A percentile compares a stretch with the other conserved stretches of the same genome.
phyloP scores from a whole-genome alignment of 2,888 invertebrate genomes.

The Netelia melanura region DNA sequence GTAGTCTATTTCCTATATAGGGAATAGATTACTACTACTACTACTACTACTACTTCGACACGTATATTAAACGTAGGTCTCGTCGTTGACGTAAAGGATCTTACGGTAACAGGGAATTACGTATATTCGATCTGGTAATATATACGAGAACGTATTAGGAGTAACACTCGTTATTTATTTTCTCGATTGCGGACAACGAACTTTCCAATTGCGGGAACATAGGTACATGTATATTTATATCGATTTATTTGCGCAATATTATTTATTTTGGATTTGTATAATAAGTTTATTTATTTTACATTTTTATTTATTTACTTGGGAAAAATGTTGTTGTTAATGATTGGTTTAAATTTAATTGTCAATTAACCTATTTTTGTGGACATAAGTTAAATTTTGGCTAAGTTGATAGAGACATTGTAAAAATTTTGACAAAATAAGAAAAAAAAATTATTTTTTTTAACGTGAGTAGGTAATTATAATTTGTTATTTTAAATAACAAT shows the following conservation, averaged over 20 bases:
- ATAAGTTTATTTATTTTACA: too few relatives aligned
- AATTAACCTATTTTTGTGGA: too few relatives aligned
- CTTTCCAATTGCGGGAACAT: slow-evolving; percentile 31
- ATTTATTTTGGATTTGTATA: too few relatives aligned
- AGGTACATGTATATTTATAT: neutral
- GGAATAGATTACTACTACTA: neutral
- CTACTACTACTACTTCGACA: neutral
- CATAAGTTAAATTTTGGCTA: too few relatives aligned
- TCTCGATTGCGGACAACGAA: slow-evolving; percentile 10
- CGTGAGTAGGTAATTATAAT: too few relatives aligned
- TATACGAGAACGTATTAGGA: slow-evolving; percentile 1
- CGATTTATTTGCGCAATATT: neutral
- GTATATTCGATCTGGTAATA: slow-evolving; percentile 34
- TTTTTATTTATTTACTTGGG: too few relatives aligned
- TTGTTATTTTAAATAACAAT: too few relatives aligned
- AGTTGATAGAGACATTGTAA: too few relatives aligned
- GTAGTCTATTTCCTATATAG: slow-evolving; percentile 51
- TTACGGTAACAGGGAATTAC: slow-evolving; percentile 57
- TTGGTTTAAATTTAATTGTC: too few relatives aligned
- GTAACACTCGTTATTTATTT: neutral
- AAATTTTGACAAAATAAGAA: too few relatives aligned
- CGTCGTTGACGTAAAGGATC: slow-evolving; percentile 43
- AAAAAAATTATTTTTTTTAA: too few relatives aligned
- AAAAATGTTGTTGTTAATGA: too few relatives aligned
- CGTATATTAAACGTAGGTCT: neutral